Evolutionary conservation across 1,140 invertebrate species (phyloP), one percentile per base, ranked within the genome.

Genomic region (Cherax destructor): DNA sequence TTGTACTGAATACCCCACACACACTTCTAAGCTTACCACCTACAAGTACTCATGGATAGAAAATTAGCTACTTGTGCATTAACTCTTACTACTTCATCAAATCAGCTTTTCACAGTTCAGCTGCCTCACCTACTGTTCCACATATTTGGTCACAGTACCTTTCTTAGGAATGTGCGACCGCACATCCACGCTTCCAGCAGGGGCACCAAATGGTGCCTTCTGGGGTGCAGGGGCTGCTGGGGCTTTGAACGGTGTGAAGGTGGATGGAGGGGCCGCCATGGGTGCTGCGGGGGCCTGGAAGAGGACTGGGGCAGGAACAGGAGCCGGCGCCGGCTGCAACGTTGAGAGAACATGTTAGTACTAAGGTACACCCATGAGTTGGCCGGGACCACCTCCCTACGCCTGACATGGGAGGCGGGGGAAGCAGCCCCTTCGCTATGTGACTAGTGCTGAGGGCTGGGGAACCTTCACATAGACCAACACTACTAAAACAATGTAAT

Each of bases 301-400:
- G 84, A 91, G 56, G 91, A 89, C 56, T 56, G 81, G 93, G 93
- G 41, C 92, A 90, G 95, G 94, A 72, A 95, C 95, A n/a, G 95
- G 95, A 83, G 94, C 94, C 85, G 95, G 93, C 69, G 95, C 95
- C 77, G 94, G 94, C 49, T 93, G 86, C 93, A 95, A 93, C 77
- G 91, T 84, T 79, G 92, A 93, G 78, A 83, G 78, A 87, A 87
- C 24, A 74, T 18, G 76, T 92, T 91, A 91, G 83, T 86, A 24
- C 30, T 61, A 41, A 61, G 72, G 56, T 76, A 90, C 52, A 56
- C 69, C n/a, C 41, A 52, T 30, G 59, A 47, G 50, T 16, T 30
- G 30, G 52, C 69, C 80, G 72, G 74, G 88, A 50, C 81, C 50
- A 69, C 56, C 30, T 59, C 88, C 88, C 72, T 50, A 41, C 30